Evolutionary conservation across 2,113 vertebrate genomes (phyloP), one percentile per base, ranked within the genome.

Genomic region (Nymphicus hollandicus): DNA sequence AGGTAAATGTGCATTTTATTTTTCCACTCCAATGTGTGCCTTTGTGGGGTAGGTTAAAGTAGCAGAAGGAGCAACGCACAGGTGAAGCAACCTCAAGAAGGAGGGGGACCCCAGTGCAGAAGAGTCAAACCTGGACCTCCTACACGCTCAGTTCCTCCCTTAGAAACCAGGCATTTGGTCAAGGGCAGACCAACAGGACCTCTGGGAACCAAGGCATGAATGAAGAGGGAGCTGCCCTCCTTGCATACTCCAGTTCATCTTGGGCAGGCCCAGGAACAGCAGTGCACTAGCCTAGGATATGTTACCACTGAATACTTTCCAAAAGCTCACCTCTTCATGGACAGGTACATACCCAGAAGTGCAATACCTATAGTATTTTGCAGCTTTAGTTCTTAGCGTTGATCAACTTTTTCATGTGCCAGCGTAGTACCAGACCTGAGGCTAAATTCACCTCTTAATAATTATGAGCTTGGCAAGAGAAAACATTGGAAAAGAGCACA

Each of bases 31-130:
- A 41, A 3, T 49, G 8, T 44, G 5, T 23, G 10, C 11, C 25
- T 43, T 58, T 60, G 27, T 39, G 39, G 23, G 13, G 13, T 37
- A 31, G 13, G 10, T 72, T 77, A 20, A 65, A 77, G 41, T 13
- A 33, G 5, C 50, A 71, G 56, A 23, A 20, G 31, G 33, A 71
- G 10, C 0, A 2, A 63, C 22, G 7, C 7, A 61, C 15, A 22
- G 53, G 5, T n/a, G 13, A 68, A 68, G 35, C 4, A 68, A 27
- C 5, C 22, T 68, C 0, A 0, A n/a, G 58, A 71, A 71, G 16
- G 28, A 72, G 18, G 28, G 17, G 11, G 13, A 79, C 9, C 11
- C 19, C 4, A 1, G 2, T 18, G 33, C 3, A 29, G 41, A 68
- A 39, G 11, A 49, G 14, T 35, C 13, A 50, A 55, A 56, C 9